Evolutionary conservation across 2,113 vertebrate species (phyloP), one percentile per base, ranked within the genome.

Genomic region (Phaethornis superciliosus): DNA sequence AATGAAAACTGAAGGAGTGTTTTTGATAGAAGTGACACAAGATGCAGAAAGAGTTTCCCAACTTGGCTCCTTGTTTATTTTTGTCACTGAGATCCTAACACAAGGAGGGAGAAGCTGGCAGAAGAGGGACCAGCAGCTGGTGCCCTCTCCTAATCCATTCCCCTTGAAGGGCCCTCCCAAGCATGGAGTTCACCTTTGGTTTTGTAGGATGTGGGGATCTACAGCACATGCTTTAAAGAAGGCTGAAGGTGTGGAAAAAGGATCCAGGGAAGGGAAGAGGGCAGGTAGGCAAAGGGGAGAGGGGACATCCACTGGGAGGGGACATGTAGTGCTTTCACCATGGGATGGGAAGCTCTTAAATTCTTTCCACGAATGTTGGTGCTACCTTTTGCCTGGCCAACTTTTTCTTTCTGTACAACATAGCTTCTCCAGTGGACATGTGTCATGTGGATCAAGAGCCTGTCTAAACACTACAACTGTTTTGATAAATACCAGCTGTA

Each of bases 401-500:
- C 6, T 2, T 3, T 26, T 7, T 30, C 40, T 56, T 58, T 49
- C 5, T 20, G 67, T 28, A 10, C 11, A 1, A 8, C 9, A 6
- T 18, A 15, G 52, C 60, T 33, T n/a, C 79, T 75, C 47, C 12
- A 30, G 7, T 18, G 79, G 55, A 75, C 52, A 65, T 1, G 40
- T 3, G 3, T 15, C n/a, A 49, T 47, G 54, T 5, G 42, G 63
- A 59, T 19, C 35, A 15, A 56, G 46, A 54, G 81, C 72, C 63
- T 89, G 81, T 58, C 68, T 55, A 35, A 79, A 69, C 59, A 83
- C 4, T 14, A 28, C 23, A 35, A 5, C 60, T 60, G 30, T 54
- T 88, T 13, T 28, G 83, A 75, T 92, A 94, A 90, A 88, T 79
- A 88, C 55, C 86, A 90, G 76, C 71, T 58, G 69, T 30, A 21